A percentile compares a stretch with the other conserved stretches of the same genome.
These are phyloP conservation scores for Girardia tigrina DNA, from an alignment of 2,888 invertebrate genomes.

Conservation along the genomic window DNA sequence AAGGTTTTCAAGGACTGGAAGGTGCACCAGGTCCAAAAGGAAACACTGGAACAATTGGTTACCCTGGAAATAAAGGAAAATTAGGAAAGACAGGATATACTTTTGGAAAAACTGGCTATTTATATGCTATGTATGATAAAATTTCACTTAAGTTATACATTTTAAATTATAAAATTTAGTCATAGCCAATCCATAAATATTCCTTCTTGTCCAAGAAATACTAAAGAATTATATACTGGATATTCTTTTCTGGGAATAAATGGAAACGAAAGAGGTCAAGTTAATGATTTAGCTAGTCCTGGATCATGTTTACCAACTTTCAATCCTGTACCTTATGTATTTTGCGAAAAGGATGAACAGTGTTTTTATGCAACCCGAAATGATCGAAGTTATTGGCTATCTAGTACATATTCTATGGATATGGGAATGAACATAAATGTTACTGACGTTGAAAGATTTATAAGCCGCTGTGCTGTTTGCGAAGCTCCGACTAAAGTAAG, in stretches of 20 bases:
- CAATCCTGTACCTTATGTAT: constrained; percentile 90
- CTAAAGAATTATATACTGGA: constrained; percentile 12
- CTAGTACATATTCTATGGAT: constrained; percentile 73
- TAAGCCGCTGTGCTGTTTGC: constrained; percentile 70
- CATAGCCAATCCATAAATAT: constrained; percentile 27
- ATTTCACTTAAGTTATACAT: background rate
- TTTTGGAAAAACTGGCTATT: background rate
- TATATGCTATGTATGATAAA: constrained; percentile 14
- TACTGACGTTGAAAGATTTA: constrained; percentile 41
- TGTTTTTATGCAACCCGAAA: constrained; percentile 86
- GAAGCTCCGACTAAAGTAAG: constrained; percentile 56
- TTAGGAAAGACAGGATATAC: background rate
- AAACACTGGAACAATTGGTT: background rate
- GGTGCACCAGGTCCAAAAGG: constrained; percentile 24
- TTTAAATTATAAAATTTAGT: background rate
- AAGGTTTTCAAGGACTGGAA: background rate
- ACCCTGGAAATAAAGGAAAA: constrained; percentile 18
- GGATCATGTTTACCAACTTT: constrained; percentile 82
- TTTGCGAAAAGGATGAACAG: constrained; percentile 79
- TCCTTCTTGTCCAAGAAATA: constrained; percentile 5
- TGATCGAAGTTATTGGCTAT: constrained; percentile 93
- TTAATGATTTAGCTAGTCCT: constrained; percentile 53
- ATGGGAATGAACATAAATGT: constrained; percentile 60
- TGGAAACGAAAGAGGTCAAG: constrained; percentile 16
- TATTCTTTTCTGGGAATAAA: constrained; percentile 27